Conservation (phyloP, 2,888 invertebrate genomes). For the Rambutsinella grinnellia region DNA sequence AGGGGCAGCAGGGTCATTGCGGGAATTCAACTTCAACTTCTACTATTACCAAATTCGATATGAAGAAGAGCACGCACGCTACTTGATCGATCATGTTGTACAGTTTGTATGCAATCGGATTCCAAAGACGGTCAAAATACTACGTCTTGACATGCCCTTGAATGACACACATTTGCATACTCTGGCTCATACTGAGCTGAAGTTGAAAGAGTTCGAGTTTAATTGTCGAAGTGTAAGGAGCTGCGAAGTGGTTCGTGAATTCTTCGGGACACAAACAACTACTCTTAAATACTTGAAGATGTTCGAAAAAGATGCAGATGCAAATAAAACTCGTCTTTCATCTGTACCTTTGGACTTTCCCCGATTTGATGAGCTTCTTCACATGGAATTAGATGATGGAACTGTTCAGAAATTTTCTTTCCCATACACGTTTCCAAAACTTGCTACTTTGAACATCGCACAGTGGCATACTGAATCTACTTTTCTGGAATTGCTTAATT, state of each 20-base stretch:
- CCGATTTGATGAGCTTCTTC: slow-evolving; percentile 15
- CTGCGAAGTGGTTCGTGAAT: not conserved
- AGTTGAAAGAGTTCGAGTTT: slow-evolving; percentile 32
- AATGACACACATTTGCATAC: slow-evolving; percentile 26
- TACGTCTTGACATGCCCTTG: slow-evolving; percentile 25
- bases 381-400: slow-evolving; percentile 40
- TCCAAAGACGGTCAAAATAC: slow-evolving; percentile 23
- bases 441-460: slow-evolving; percentile 29
- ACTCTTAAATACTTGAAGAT: slow-evolving; percentile 19
- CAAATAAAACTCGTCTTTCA: not conserved
- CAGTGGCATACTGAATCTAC: slow-evolving; percentile 35
- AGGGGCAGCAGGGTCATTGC: slow-evolving; percentile 1
- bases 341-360: slow-evolving; percentile 38
- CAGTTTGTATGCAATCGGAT: slow-evolving; percentile 3
- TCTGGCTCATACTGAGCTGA: slow-evolving; percentile 11
- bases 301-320: slow-evolving; percentile 17
- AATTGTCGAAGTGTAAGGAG: slow-evolving; percentile 10
- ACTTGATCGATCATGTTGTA: slow-evolving; percentile 15
- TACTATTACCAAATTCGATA: not conserved
- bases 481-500: slow-evolving; percentile 5
- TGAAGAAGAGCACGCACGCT: not conserved
- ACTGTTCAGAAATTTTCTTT: slow-evolving; percentile 33
- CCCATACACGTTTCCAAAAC: slow-evolving; percentile 36
- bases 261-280: slow-evolving; percentile 21
- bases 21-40: slow-evolving; percentile 29